Evolutionary conservation across 2,797 vertebrate genomes (phyloP), one percentile per base, ranked within the genome.

Genomic region (Neosilurus mollespiculum): DNA sequence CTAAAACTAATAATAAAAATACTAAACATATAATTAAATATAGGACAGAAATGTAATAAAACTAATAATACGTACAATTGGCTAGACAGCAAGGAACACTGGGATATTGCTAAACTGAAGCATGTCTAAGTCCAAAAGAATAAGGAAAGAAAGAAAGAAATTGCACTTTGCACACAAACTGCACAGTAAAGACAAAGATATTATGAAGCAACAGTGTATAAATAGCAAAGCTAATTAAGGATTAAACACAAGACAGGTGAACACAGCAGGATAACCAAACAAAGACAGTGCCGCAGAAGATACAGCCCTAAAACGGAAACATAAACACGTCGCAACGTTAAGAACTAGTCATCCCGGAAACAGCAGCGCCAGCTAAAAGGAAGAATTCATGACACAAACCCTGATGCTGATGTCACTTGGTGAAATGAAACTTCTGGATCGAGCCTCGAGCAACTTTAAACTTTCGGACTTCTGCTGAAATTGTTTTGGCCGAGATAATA

Each of bases 401-500:
- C 16, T 65, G 4, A 64, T 49, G 20, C 61, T 61, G 56, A 34
- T 61, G 56, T 15, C n/a, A 9, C 56, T 56, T 26, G 5, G 30
- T 59, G n/a, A 70, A 62, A 69, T 61, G 37, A 71, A 83, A 79
- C 66, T 20, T 14, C 43, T 20, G 2, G 20, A 11, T 58, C 7
- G 54, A 81, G 53, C 24, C 71, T 71, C 7, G 7, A 72, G n/a
- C 51, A 81, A 62, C 76, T 81, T 58, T 24, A 73, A 88, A 86
- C 78, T 83, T 86, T 84, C 15, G 20, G 58, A 67, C 49, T 34
- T 54, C 6, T 12, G 3, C 30, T 70, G 43, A 85, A 86, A 88
- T 86, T 83, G 83, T 83, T 76, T 80, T 72, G 75, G 34, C 54
- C 37, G 34, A 76, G 81, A 85, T 80, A 83, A 83, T 72, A 65